These are phyloP conservation scores for Chaunax sp. DNA, from an alignment of 2,797 vertebrate species.

Conservation along the genomic window DNA sequence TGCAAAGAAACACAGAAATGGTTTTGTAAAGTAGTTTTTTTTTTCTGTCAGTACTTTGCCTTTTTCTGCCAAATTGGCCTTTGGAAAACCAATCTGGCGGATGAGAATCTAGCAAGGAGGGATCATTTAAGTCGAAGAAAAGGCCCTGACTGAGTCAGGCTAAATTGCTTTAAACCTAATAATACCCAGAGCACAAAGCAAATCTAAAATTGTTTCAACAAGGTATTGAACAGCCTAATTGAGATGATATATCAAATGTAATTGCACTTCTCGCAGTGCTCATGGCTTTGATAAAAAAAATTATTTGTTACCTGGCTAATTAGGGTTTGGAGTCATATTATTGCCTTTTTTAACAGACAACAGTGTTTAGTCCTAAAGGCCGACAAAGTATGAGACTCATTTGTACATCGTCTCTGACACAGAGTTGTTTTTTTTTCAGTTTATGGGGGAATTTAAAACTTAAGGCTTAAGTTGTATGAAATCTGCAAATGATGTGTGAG, in stretches of 20 bases:
- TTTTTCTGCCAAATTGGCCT: constrained; percentile 42
- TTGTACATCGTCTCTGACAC: constrained; percentile 24
- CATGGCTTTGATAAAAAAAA: constrained; percentile 66
- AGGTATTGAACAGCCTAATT: constrained; percentile 74
- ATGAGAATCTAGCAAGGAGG: constrained; percentile 49
- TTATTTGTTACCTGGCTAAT: constrained; percentile 66
- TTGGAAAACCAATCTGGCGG: constrained; percentile 52
- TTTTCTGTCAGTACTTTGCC: constrained; percentile 25
- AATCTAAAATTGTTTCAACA: constrained; percentile 75
- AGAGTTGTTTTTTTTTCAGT: constrained; percentile 3
- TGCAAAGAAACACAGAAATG: constrained; percentile 36
- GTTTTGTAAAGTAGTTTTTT: constrained; percentile 44
- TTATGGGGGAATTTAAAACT: constrained; percentile 4
- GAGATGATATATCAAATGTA: constrained; percentile 73
- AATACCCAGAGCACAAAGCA: constrained; percentile 61
- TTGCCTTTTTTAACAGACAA: constrained; percentile 20
- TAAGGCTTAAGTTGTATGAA: not conserved
- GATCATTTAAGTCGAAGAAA: constrained; percentile 51
- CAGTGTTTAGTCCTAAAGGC: constrained; percentile 40
- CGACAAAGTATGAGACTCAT: constrained; percentile 30
- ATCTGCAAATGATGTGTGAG: constrained; percentile 4
- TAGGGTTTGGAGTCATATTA: constrained; percentile 56
- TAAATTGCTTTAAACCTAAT: constrained; percentile 71
- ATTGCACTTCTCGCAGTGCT: constrained; percentile 61
- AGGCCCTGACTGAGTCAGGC: constrained; percentile 52